Evolutionary conservation across 2,797 vertebrate genomes (phyloP).

Genomic region (Melanotaenia boesemani): DNA sequence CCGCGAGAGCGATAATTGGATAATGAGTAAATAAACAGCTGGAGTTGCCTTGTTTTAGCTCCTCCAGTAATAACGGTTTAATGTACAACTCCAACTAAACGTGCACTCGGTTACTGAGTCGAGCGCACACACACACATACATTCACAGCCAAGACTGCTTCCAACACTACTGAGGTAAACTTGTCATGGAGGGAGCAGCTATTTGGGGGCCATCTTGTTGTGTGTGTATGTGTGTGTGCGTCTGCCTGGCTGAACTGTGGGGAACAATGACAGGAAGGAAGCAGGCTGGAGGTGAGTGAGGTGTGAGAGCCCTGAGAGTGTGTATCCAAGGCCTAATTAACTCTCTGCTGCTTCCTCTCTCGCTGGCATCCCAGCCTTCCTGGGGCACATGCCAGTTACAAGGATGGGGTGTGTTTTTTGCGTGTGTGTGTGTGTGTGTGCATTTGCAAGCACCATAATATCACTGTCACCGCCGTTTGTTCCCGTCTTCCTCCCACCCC

Average conservation of each 20-base stretch:
- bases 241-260: conserved; percentile 88
- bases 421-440: conserved; percentile 31
- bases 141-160: conserved; percentile 36
- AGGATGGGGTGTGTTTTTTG: conserved; percentile 70
- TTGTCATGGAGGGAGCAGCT: conserved; percentile 88
- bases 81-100: conserved; percentile 35
- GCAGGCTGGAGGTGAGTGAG: conserved; percentile 85
- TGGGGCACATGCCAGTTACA: conserved; percentile 92
- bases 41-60: conserved; percentile 57
- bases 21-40: conserved; percentile 85
- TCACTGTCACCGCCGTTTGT: conserved; percentile 93
- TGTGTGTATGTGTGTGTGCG: conserved; percentile 76
- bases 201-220: conserved; percentile 93
- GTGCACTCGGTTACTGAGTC: background rate
- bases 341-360: conserved; percentile 87
- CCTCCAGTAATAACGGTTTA: conserved; percentile 53
- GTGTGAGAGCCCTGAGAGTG: conserved; percentile 94
- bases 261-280: conserved; percentile 95
- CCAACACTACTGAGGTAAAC: conserved; percentile 87
- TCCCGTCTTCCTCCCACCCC: conserved; percentile 72
- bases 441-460: conserved; percentile 68
- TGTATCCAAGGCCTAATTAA: conserved; percentile 94
- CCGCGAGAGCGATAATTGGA: conserved; percentile 85
- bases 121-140: conserved; percentile 25
- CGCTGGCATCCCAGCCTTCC: conserved; percentile 88